Percentiles rank a stretch among this genome's conserved stretches.
Conservation (phyloP, 2,888 invertebrate genomes). For the Plebejus argus region DNA sequence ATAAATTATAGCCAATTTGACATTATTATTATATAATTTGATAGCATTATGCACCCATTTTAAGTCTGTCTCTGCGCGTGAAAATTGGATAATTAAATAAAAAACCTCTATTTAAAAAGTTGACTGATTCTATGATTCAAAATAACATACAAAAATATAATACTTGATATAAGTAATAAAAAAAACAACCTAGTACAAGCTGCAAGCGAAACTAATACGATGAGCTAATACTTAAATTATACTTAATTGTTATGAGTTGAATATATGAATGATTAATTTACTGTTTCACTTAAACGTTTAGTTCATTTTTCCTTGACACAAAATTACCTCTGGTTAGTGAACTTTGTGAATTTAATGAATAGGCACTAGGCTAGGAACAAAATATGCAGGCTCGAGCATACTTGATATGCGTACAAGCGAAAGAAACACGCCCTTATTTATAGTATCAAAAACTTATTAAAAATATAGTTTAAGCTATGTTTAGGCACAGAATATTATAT, state of each 20-base stretch:
- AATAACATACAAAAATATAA: not conserved
- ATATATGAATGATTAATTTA: not conserved
- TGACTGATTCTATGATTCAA: not conserved
- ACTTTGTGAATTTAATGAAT: conserved; percentile 3
- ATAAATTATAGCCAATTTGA: not conserved
- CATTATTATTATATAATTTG: not conserved
- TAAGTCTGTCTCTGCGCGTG: not conserved
- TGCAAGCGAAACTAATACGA: not conserved
- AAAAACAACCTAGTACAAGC: not conserved
- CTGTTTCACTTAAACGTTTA: conserved; percentile 5
- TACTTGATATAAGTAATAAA: not conserved
- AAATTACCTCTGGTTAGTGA: conserved; percentile 13
- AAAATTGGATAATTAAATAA: not conserved
- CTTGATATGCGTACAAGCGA: conserved; percentile 21
- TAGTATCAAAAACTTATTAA: not conserved
- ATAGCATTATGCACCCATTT: not conserved
- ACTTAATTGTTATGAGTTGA: not conserved
- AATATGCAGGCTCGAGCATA: conserved; percentile 22
- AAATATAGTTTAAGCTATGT: not conserved
- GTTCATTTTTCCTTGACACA: conserved; percentile 15
- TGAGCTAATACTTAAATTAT: not conserved
- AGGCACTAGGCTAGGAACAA: not conserved
- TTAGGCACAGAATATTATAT: no score
- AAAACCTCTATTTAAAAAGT: not conserved
- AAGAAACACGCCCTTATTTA: not conserved